These are phyloP conservation scores for Heterodera filipjevi DNA, from an alignment of 2,888 invertebrate species.

Conservation along the genomic window DNA sequence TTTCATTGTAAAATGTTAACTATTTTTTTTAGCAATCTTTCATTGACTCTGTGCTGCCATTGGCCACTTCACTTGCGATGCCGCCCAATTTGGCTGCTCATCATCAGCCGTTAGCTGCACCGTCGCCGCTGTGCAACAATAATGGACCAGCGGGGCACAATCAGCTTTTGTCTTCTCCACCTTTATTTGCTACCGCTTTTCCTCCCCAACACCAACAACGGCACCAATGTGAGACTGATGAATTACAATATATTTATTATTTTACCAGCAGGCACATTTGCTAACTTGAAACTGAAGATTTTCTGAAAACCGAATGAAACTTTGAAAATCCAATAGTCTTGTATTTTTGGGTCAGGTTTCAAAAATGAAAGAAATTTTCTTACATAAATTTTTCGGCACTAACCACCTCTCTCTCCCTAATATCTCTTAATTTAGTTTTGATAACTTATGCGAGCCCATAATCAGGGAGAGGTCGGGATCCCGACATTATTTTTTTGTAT, in stretches of 20 bases:
- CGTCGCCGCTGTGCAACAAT: background rate
- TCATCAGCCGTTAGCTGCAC: background rate
- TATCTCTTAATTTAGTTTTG: too few species aligned
- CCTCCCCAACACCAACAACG: background rate
- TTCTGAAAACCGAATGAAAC: background rate
- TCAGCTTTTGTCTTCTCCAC: background rate
- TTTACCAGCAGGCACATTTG: background rate
- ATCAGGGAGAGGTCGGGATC: too few species aligned
- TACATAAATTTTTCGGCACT: too few species aligned
- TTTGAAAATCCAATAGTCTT: too few species aligned
- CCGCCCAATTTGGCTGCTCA: too few species aligned
- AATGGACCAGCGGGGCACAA: background rate
- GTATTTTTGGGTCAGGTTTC: too few species aligned
- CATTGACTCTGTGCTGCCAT: background rate
- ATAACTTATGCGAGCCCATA: too few species aligned
- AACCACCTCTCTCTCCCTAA: too few species aligned
- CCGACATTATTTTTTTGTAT: too few species aligned
- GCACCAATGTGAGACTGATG: background rate
- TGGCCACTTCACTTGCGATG: background rate
- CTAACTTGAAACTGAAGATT: background rate
- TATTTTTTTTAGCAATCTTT: background rate
- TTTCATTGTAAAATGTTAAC: too few species aligned
- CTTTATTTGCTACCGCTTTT: background rate
- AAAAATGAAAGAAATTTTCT: too few species aligned
- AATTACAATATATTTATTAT: background rate